Conservation (phyloP, 1,140 invertebrate species). For the Chlorops oryzae region DNA sequence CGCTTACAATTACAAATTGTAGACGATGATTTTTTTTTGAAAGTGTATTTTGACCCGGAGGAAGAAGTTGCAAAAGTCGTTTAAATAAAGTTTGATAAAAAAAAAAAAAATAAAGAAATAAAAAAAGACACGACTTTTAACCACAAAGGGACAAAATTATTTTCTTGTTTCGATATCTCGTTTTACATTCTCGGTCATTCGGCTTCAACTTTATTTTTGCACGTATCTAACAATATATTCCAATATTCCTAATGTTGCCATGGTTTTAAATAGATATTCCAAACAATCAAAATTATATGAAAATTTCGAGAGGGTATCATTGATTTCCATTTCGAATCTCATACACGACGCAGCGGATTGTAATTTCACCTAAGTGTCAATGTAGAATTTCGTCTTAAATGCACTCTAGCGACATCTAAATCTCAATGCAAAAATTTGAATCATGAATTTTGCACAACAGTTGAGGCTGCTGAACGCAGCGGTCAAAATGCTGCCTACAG, state of each 20-base stretch:
- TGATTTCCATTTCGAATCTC: no score
- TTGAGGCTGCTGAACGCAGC: no score
- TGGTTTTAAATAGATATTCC: neutral
- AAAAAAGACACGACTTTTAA: neutral
- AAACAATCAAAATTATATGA: neutral
- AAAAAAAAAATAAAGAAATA: slow-evolving; percentile 1
- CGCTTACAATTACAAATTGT: slow-evolving; percentile 10
- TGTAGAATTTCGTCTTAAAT: neutral
- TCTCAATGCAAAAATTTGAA: neutral
- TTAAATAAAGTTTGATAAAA: slow-evolving; percentile 20
- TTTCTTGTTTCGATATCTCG: no score
- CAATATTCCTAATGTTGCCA: no score
- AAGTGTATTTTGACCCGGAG: slow-evolving; percentile 20
- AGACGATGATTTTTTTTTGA: slow-evolving; percentile 4
- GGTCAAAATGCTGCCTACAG: no score
- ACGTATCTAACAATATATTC: no score
- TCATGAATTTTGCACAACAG: neutral
- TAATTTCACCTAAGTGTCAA: neutral
- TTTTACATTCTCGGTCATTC: no score
- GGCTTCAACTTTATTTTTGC: no score
- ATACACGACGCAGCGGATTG: neutral
- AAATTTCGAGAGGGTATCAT: neutral
- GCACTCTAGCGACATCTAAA: neutral
- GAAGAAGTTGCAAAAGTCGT: slow-evolving; percentile 17
- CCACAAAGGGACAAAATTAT: neutral